phyloP scores from a whole-genome alignment of 2,113 vertebrate species.

The Lagopus muta region DNA sequence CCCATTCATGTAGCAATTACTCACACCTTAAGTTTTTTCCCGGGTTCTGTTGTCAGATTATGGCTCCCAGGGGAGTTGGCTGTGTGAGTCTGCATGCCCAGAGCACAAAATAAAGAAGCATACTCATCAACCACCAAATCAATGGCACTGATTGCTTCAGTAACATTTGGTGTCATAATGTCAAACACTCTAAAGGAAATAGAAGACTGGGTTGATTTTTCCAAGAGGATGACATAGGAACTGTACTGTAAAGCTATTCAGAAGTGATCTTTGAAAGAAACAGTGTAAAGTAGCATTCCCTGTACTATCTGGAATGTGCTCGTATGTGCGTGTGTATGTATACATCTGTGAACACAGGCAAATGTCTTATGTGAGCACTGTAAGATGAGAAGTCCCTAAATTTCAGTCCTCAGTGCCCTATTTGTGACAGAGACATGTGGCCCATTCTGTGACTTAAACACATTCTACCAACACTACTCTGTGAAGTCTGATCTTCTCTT shows the following conservation, averaged over 20 bases:
- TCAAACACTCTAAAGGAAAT: not conserved
- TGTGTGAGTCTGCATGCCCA: not conserved
- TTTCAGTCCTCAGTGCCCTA: not conserved
- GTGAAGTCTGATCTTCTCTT: conserved; percentile 45
- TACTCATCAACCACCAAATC: not conserved
- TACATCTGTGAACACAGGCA: not conserved
- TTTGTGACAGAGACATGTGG: not conserved
- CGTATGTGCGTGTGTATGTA: not conserved
- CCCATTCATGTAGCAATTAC: not conserved
- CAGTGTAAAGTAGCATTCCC: not conserved
- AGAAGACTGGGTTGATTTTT: not conserved
- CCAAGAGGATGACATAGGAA: not conserved
- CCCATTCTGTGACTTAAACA: not conserved
- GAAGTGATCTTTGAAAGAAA: not conserved
- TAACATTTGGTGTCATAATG: not conserved
- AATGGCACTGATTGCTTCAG: not conserved
- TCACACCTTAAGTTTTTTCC: not conserved
- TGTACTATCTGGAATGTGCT: not conserved
- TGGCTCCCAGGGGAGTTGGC: not conserved
- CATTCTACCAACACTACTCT: conserved; percentile 33
- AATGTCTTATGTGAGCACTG: not conserved
- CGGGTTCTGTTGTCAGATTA: not conserved
- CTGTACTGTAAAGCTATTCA: not conserved
- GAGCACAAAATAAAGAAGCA: not conserved
- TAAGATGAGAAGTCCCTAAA: not conserved